Evolutionary conservation across 2,888 invertebrate genomes (phyloP).

Genomic region (Drosophila affinis): DNA sequence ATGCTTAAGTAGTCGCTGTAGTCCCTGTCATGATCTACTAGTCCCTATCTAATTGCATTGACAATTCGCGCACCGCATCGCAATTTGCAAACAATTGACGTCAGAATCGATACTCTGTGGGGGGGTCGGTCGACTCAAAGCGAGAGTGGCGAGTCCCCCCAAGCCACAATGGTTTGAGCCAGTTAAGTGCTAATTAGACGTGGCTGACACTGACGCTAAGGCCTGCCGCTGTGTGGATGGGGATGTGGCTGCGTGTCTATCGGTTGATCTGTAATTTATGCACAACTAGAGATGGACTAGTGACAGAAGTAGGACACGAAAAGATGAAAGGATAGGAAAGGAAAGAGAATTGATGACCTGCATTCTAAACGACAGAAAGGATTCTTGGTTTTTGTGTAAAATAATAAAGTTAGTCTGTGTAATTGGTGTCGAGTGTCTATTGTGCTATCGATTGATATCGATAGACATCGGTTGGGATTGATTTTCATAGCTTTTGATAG

Average conservation of each 20-base stretch:
- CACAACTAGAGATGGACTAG: slow-evolving; percentile 36
- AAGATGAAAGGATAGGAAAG: neutral
- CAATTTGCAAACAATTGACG: slow-evolving; percentile 59
- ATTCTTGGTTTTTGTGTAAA: no score
- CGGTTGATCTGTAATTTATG: slow-evolving; percentile 36
- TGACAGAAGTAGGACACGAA: slow-evolving; percentile 14
- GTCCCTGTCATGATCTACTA: slow-evolving; percentile 28
- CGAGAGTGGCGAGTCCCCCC: slow-evolving; percentile 1
- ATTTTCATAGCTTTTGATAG: no score
- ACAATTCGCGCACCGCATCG: slow-evolving; percentile 32
- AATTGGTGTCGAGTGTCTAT: neutral
- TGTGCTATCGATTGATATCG: no score
- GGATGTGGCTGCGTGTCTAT: slow-evolving; percentile 39
- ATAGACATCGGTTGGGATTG: no score
- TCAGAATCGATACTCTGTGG: slow-evolving; percentile 44
- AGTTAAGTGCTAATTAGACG: slow-evolving; percentile 62
- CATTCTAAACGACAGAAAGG: neutral
- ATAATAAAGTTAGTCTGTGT: no score
- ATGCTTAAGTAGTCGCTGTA: slow-evolving; percentile 30
- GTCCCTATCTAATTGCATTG: slow-evolving; percentile 57
- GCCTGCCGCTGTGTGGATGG: slow-evolving; percentile 4
- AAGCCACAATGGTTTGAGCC: slow-evolving; percentile 24
- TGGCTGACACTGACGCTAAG: slow-evolving; percentile 59
- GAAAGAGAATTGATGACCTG: neutral
- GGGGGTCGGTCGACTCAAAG: slow-evolving; percentile 5